Conservation (phyloP, 2,888 invertebrate species). For the Caradrina clavipalpis region DNA sequence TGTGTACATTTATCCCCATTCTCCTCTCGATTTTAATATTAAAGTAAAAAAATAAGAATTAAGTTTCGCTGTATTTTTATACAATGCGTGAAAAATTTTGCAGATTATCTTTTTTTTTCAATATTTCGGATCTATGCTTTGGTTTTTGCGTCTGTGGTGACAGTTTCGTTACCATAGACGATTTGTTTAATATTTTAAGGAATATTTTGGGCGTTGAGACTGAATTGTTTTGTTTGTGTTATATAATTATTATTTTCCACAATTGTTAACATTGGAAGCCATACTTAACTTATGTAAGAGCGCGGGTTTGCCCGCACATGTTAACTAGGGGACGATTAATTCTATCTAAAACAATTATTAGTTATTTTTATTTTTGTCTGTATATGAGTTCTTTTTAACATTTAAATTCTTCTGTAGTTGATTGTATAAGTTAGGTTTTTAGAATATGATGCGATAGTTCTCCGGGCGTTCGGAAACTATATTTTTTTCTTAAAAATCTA, state of each 20-base stretch:
- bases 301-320: constrained; percentile 70
- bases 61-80: constrained; percentile 86
- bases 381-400: constrained; percentile 89
- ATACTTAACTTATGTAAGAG: constrained; percentile 75
- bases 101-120: constrained; percentile 34
- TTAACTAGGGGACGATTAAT: constrained; percentile 77
- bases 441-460: constrained; percentile 80
- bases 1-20: constrained; percentile 72
- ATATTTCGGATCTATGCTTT: constrained; percentile 50
- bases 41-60: constrained; percentile 72
- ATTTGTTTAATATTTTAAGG: constrained; percentile 83
- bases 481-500: constrained; percentile 72
- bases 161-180: constrained; percentile 19
- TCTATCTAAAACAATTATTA: constrained; percentile 79
- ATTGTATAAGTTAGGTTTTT: constrained; percentile 87
- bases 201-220: constrained; percentile 88
- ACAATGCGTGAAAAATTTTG: constrained; percentile 67
- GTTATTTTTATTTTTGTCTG: constrained; percentile 86
- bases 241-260: constrained; percentile 87
- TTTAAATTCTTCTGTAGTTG: constrained; percentile 82
- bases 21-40: constrained; percentile 73
- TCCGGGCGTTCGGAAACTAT: constrained; percentile 80
- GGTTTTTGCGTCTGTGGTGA: constrained; percentile 36
- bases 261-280: constrained; percentile 72
- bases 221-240: constrained; percentile 91